A percentile compares a stretch with the other conserved stretches of the same genome.
phyloP scores from a whole-genome alignment of 2,113 vertebrate species.

The Grus americana region DNA sequence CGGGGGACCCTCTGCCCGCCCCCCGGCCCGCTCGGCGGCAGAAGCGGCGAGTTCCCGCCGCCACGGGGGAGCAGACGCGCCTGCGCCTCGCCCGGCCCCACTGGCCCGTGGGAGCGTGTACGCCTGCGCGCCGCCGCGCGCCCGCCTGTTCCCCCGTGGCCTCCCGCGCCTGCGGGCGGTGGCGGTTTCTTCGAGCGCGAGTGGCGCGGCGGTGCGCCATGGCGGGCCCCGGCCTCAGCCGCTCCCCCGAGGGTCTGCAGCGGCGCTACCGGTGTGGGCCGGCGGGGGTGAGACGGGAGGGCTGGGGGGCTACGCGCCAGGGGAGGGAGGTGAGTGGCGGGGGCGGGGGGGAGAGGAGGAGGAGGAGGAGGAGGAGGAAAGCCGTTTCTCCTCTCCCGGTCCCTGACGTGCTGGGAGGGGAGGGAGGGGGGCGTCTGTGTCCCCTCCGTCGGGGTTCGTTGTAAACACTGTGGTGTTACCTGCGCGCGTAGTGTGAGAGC shows the following conservation, averaged over 20 bases:
- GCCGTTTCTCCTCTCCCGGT: neutral
- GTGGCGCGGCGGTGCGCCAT: neutral
- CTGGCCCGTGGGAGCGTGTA: too few species aligned
- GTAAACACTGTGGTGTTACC: fast-evolving
- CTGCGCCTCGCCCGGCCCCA: neutral
- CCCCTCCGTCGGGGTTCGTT: fast-evolving
- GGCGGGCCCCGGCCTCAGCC: neutral
- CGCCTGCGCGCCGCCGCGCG: neutral
- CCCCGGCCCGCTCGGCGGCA: too few species aligned
- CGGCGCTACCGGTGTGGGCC: neutral
- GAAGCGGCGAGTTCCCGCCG: neutral
- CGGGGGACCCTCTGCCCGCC: fast-evolving
- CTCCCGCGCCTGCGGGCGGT: neutral
- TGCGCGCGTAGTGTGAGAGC: fast-evolving
- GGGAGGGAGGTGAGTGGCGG: neutral
- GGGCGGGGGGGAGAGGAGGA: too few species aligned
- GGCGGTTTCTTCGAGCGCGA: neutral
- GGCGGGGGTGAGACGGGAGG: neutral
- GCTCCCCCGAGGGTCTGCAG: neutral
- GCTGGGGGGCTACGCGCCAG: neutral
- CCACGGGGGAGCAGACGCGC: too few species aligned
- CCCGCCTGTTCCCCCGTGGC: neutral
- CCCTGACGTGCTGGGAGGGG: neutral
- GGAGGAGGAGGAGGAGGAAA: neutral
- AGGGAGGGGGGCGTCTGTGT: too few species aligned